phyloP scores from a whole-genome alignment of 2,888 invertebrate species.

The Melanostoma scalare region DNA sequence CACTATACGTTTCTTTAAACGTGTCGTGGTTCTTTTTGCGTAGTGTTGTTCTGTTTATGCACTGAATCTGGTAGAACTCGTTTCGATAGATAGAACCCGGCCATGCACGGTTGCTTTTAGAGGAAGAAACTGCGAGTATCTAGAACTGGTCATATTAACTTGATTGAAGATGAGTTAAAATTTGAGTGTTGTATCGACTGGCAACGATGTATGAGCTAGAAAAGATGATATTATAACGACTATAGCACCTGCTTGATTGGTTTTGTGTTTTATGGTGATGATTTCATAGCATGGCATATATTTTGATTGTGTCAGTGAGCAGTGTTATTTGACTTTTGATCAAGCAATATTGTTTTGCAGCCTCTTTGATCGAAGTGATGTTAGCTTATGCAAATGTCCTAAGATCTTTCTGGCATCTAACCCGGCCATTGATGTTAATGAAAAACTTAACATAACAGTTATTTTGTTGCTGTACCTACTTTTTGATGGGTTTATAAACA shows the following conservation, averaged over 20 bases:
- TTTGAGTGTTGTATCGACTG: conserved; percentile 39
- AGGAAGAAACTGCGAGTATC: not conserved
- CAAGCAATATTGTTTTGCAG: too few species aligned
- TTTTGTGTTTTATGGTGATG: conserved; percentile 31
- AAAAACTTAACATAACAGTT: too few species aligned
- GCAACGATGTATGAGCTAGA: not conserved
- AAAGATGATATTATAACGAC: conserved; percentile 9
- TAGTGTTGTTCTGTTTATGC: conserved; percentile 46
- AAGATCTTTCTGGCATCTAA: too few species aligned
- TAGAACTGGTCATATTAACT: conserved; percentile 11
- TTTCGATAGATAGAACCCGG: conserved; percentile 54
- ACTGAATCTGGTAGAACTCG: conserved; percentile 65
- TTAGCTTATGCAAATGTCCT: too few species aligned
- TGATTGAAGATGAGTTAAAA: conserved; percentile 46
- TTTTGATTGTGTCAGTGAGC: not conserved
- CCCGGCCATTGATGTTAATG: too few species aligned
- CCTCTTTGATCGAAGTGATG: too few species aligned
- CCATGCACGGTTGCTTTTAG: conserved; percentile 42
- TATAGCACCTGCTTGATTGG: conserved; percentile 13
- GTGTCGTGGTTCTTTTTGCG: conserved; percentile 22
- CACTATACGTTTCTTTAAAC: conserved; percentile 30
- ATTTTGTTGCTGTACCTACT: too few species aligned
- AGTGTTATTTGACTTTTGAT: not conserved
- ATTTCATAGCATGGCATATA: conserved; percentile 31
- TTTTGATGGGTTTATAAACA: too few species aligned